phyloP scores from a whole-genome alignment of 2,113 vertebrate genomes.

The Antigone vipio region DNA sequence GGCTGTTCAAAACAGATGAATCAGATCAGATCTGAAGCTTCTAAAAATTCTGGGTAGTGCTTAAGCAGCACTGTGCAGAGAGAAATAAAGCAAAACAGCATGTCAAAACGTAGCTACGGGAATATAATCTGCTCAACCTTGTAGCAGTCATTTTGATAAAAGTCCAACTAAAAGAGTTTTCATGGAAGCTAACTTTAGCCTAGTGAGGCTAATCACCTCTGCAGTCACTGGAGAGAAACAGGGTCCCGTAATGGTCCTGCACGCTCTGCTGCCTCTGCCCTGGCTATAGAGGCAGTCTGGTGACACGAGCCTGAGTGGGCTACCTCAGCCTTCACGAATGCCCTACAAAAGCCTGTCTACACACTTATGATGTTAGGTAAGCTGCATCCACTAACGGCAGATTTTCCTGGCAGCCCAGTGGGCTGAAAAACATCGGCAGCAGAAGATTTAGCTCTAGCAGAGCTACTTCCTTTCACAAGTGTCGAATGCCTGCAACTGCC shows the following conservation, averaged over 20 bases:
- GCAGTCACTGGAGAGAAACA: not conserved
- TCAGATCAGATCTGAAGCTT: conserved; percentile 2
- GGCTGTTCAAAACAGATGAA: not conserved
- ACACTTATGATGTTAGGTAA: not conserved
- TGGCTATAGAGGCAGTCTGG: not conserved
- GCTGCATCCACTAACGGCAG: not conserved
- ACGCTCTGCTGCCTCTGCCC: not conserved
- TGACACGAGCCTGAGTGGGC: not conserved
- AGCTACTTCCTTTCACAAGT: not conserved
- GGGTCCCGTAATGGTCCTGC: not conserved
- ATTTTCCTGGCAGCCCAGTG: not conserved
- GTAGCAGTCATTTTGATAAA: conserved; percentile 29
- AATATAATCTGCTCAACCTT: not conserved
- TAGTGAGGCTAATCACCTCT: conserved; percentile 11
- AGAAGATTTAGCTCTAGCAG: not conserved
- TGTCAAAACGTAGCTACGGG: not conserved
- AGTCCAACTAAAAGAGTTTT: not conserved
- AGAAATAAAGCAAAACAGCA: conserved; percentile 29
- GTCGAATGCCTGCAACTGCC: not conserved
- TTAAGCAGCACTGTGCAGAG: not conserved
- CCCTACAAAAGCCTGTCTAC: not conserved
- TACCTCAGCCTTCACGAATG: not conserved
- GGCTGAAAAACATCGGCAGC: not conserved
- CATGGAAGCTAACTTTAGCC: not conserved
- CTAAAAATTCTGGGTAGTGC: conserved; percentile 34